phyloP scores from a whole-genome alignment of 2,888 invertebrate genomes.

The Alcis repandata region DNA sequence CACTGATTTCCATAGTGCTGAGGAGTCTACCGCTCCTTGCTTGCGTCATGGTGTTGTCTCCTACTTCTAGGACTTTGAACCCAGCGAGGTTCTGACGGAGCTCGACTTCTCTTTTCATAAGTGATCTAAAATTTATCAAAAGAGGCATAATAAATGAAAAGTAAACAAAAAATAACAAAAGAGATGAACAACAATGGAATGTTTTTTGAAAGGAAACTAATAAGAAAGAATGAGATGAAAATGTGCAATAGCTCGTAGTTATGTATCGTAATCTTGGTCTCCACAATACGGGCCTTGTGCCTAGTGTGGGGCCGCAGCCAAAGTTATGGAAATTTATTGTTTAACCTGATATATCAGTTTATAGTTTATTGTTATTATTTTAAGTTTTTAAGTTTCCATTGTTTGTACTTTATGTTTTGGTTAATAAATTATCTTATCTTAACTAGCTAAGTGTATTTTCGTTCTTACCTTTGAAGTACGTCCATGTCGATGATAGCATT shows the following conservation, averaged over 20 bases:
- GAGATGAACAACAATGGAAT: too few species aligned
- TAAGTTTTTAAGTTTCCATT: too few species aligned
- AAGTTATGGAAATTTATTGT: too few species aligned
- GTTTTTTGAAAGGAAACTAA: neutral
- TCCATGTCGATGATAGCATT: conserved; percentile 94
- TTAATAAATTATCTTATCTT: too few species aligned
- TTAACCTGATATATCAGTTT: too few species aligned
- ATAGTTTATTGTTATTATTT: too few species aligned
- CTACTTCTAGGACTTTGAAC: conserved; percentile 89
- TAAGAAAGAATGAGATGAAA: too few species aligned
- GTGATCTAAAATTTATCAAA: conserved; percentile 78
- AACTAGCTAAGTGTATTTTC: neutral
- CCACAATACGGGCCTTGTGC: too few species aligned
- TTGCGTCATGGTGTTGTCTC: conserved; percentile 76
- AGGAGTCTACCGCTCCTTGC: conserved; percentile 73
- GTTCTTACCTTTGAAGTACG: conserved; percentile 90
- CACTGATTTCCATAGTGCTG: conserved; percentile 92
- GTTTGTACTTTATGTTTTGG: too few species aligned
- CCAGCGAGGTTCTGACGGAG: conserved; percentile 89
- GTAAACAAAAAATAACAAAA: neutral
- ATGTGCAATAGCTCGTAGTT: too few species aligned
- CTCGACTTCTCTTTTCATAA: conserved; percentile 87
- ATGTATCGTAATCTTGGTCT: too few species aligned
- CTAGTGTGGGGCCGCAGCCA: too few species aligned
- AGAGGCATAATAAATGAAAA: neutral